These are phyloP conservation scores for Phyllostomus hastatus DNA, from an alignment of 2,113 vertebrate species.

Conservation along the genomic window DNA sequence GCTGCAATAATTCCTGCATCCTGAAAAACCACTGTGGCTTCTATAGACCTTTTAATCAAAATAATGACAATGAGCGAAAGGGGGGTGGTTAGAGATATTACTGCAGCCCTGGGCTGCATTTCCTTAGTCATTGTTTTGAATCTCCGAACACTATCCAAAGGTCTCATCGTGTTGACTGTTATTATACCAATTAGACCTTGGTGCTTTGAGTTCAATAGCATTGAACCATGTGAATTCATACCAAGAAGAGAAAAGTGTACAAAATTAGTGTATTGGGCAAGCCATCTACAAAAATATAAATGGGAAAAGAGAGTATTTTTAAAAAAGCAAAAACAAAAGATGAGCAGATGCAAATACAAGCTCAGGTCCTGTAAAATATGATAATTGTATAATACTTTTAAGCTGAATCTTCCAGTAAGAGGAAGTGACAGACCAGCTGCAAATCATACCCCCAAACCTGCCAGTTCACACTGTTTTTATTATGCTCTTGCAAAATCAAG, in stretches of 20 bases:
- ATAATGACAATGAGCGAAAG: conserved; percentile 52
- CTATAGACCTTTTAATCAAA: conserved; percentile 75
- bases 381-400: conserved; percentile 57
- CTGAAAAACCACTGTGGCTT: conserved; percentile 60
- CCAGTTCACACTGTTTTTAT: conserved; percentile 62
- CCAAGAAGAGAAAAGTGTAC: conserved; percentile 15
- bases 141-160: not conserved
- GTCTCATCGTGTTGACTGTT: not conserved
- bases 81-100: not conserved
- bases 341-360: conserved; percentile 62
- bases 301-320: conserved; percentile 34
- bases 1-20: conserved; percentile 72
- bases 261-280: conserved; percentile 4
- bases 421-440: conserved; percentile 66
- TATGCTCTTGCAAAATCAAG: conserved; percentile 50
- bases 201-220: conserved; percentile 11
- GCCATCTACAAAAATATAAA: conserved; percentile 28
- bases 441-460: conserved; percentile 65
- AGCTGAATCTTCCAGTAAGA: conserved; percentile 49
- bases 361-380: conserved; percentile 59
- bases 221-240: conserved; percentile 26
- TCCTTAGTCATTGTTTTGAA: conserved; percentile 50
- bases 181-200: conserved; percentile 30
- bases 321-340: conserved; percentile 47
- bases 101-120: not conserved